Conservation (phyloP, 2,797 vertebrate species). For the Otolemur crassicaudatus region DNA sequence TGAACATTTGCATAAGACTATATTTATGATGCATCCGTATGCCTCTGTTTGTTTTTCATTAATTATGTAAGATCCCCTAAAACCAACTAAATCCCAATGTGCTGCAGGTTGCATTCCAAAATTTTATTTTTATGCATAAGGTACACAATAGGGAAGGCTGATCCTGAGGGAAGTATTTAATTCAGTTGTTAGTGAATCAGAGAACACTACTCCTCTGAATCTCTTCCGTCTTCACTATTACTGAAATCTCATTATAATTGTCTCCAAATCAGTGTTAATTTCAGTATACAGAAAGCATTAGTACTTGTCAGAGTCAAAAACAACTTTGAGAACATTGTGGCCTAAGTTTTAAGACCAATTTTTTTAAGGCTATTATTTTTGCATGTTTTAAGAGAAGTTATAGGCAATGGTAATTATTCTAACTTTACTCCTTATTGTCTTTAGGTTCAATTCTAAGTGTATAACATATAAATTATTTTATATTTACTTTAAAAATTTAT, state of each 20-base stretch:
- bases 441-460: not conserved
- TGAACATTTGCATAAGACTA: constrained; percentile 57
- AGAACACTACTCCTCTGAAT: not conserved
- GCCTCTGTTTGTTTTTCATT: constrained; percentile 71
- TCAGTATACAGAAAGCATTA: not conserved
- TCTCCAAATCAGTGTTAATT: constrained; percentile 18
- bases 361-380: not conserved
- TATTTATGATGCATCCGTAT: constrained; percentile 39
- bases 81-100: not conserved
- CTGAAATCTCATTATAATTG: not conserved
- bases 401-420: not conserved
- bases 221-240: not conserved
- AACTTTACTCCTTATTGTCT: not conserved
- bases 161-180: constrained; percentile 12
- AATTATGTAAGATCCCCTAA: constrained; percentile 59
- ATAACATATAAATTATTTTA: not conserved
- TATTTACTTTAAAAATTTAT: not conserved
- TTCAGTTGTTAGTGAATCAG: constrained; percentile 38
- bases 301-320: not conserved
- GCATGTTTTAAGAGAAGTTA: not conserved
- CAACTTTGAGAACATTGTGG: not conserved
- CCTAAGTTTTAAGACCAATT: not conserved
- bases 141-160: not conserved
- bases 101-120: not conserved
- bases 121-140: constrained; percentile 51